Conservation (phyloP, 2,888 invertebrate genomes). For the Trachelus stipa region DNA sequence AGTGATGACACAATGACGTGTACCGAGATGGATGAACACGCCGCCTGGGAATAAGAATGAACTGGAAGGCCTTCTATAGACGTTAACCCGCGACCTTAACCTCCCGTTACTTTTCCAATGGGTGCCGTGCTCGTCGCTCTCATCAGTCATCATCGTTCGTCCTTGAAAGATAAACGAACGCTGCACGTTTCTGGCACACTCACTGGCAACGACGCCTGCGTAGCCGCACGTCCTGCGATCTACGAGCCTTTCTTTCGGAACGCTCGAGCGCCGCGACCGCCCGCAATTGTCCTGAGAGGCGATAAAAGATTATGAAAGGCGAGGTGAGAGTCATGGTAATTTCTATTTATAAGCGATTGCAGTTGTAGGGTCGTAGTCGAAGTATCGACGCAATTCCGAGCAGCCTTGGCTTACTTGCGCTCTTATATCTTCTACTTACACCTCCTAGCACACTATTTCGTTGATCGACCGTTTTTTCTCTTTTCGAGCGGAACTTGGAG, state of each 20-base stretch:
- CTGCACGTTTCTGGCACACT: too few relatives aligned
- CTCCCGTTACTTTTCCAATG: background rate
- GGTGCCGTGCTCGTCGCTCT: background rate
- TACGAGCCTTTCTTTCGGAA: too few relatives aligned
- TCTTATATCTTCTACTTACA: constrained; percentile 4
- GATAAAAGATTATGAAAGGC: too few relatives aligned
- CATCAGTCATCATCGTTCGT: background rate
- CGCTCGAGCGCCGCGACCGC: too few relatives aligned
- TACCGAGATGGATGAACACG: background rate
- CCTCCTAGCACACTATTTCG: constrained; percentile 15
- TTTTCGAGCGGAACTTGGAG: background rate
- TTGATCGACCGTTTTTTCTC: constrained; percentile 2
- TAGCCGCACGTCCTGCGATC: too few relatives aligned
- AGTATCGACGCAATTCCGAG: constrained; percentile 19
- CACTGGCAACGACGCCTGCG: too few relatives aligned
- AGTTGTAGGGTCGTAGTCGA: background rate
- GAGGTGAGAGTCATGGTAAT: background rate
- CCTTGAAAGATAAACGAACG: too few relatives aligned
- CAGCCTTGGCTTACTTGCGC: constrained; percentile 34
- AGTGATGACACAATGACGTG: background rate
- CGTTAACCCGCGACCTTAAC: constrained; percentile 1
- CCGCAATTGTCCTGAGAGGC: too few relatives aligned
- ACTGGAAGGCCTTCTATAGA: background rate
- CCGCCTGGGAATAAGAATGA: background rate
- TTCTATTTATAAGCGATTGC: background rate